A percentile compares a stretch with the other conserved stretches of the same genome.
phyloP scores from a whole-genome alignment of 2,888 invertebrate species.

The Plemyria rubiginata region DNA sequence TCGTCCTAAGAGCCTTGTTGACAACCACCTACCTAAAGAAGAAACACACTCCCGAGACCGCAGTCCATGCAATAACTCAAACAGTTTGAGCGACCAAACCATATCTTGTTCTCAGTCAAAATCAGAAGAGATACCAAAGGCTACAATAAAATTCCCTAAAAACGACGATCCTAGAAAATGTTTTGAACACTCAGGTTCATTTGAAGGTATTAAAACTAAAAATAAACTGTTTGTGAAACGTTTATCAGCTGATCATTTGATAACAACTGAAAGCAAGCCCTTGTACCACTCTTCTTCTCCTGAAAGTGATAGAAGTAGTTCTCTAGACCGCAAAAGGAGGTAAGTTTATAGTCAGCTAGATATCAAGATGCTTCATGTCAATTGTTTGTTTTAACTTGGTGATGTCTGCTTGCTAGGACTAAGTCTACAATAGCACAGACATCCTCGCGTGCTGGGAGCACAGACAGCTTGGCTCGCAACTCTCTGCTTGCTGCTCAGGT shows the following conservation, averaged over 20 bases:
- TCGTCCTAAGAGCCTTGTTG: conserved; percentile 74
- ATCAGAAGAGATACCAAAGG: conserved; percentile 77
- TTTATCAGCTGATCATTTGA: conserved; percentile 79
- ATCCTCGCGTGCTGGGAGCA: conserved; percentile 78
- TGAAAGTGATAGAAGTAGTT: conserved; percentile 79
- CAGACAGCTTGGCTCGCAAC: conserved; percentile 89
- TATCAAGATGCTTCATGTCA: conserved; percentile 1
- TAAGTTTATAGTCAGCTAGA: conserved; percentile 45
- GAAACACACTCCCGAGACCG: conserved; percentile 64
- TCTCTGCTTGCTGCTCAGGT: conserved; percentile 92
- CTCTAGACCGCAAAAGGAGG: conserved; percentile 77
- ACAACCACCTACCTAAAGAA: conserved; percentile 63
- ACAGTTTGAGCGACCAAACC: conserved; percentile 70
- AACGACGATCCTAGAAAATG: conserved; percentile 67
- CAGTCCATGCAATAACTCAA: conserved; percentile 73
- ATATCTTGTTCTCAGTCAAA: conserved; percentile 66
- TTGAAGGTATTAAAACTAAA: conserved; percentile 77
- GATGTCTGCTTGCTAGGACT: conserved; percentile 58
- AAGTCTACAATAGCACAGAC: conserved; percentile 76
- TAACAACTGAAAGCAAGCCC: conserved; percentile 73
- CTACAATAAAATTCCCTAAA: conserved; percentile 74
- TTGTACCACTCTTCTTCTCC: conserved; percentile 76
- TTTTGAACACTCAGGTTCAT: conserved; percentile 79
- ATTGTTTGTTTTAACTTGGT: conserved; percentile 35
- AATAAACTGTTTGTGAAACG: conserved; percentile 78